These are phyloP conservation scores for Atta colombica DNA, from an alignment of 1,140 invertebrate species.

Conservation along the genomic window DNA sequence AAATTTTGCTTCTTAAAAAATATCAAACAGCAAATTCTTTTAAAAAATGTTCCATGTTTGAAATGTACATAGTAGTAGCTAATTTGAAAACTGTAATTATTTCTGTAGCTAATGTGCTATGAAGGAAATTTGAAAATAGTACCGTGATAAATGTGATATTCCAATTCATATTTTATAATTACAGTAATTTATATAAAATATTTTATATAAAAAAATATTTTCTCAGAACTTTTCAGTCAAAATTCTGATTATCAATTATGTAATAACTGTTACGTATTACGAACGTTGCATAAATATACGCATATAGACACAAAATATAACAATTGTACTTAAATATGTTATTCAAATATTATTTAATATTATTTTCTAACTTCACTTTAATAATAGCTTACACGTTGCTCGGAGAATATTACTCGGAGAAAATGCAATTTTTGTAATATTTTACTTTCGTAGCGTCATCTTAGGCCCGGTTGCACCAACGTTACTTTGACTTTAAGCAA, in stretches of 20 bases:
- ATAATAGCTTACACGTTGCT: background rate
- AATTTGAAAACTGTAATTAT: no score
- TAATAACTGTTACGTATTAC: background rate
- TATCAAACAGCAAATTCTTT: no score
- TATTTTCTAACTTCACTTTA: conserved; percentile 1
- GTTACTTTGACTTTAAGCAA: no score
- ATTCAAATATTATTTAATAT: background rate
- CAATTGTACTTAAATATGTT: background rate
- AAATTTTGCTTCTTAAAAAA: no score
- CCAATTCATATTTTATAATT: background rate
- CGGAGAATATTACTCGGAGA: background rate
- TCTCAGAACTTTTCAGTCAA: background rate
- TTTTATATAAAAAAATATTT: background rate
- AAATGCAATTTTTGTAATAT: conserved; percentile 36
- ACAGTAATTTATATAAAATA: background rate
- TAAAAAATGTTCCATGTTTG: no score
- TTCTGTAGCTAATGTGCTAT: no score
- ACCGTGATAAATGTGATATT: no score
- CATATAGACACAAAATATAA: background rate
- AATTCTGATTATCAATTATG: background rate
- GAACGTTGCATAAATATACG: background rate
- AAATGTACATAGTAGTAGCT: no score
- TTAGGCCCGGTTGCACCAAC: background rate
- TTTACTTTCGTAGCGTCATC: conserved; percentile 40
- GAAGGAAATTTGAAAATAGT: no score